phyloP scores from a whole-genome alignment of 2,797 vertebrate genomes.

The Parotocinclus haroldoi region DNA sequence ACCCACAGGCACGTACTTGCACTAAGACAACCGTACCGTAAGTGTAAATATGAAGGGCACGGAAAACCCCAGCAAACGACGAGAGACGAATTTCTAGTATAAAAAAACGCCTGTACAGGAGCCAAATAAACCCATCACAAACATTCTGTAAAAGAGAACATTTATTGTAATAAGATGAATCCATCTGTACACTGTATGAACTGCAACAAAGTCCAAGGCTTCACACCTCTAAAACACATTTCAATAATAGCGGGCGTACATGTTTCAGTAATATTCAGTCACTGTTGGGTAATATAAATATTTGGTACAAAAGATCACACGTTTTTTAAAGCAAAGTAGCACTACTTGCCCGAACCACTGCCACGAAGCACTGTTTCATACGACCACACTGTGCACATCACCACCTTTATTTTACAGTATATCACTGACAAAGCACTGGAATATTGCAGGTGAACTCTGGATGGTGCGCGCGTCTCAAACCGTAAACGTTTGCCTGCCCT shows the following conservation, averaged over 20 bases:
- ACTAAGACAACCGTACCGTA: too few species aligned
- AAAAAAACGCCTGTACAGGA: too few species aligned
- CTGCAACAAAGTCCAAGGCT: slow-evolving; percentile 56
- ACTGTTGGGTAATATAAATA: slow-evolving; percentile 83
- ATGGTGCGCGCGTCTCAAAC: slow-evolving; percentile 33
- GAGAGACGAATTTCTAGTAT: too few species aligned
- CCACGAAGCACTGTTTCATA: slow-evolving; percentile 57
- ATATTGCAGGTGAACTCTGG: slow-evolving; percentile 32
- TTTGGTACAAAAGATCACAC: slow-evolving; percentile 88
- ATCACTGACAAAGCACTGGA: slow-evolving; percentile 39
- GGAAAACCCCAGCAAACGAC: too few species aligned
- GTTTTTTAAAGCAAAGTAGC: slow-evolving; percentile 77
- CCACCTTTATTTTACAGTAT: slow-evolving; percentile 34
- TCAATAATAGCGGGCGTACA: slow-evolving; percentile 53
- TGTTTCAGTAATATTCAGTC: slow-evolving; percentile 51
- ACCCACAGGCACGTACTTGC: too few species aligned
- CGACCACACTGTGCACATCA: slow-evolving; percentile 51
- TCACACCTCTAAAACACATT: slow-evolving; percentile 61
- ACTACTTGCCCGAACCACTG: slow-evolving; percentile 49
- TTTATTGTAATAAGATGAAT: slow-evolving; percentile 72
- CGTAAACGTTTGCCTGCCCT: slow-evolving; percentile 45
- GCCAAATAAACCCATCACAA: not conserved
- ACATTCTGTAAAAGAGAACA: slow-evolving; percentile 62
- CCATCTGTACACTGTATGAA: slow-evolving; percentile 60
- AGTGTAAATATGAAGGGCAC: too few species aligned